Evolutionary conservation across 2,888 invertebrate species (phyloP).

Genomic region (Platypus cylindrus): DNA sequence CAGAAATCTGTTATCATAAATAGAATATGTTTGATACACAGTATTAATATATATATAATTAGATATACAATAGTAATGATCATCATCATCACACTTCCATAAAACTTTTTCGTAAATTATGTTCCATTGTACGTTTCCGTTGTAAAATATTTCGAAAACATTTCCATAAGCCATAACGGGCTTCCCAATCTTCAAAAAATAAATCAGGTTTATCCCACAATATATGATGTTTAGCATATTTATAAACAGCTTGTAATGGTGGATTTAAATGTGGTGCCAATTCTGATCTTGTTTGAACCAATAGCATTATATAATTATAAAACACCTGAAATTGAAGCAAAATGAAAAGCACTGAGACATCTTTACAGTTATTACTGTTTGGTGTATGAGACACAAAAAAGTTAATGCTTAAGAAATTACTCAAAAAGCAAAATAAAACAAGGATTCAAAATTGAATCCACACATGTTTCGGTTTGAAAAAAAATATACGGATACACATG

Average conservation of each 20-base stretch:
- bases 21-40: no score
- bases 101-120: no score
- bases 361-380: no score
- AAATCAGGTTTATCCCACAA: conserved; percentile 48
- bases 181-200: conserved; percentile 54
- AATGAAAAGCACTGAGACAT: neutral
- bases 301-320: conserved; percentile 44
- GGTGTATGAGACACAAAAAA: no score
- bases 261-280: conserved; percentile 53
- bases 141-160: conserved; percentile 32
- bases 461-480: no score
- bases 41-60: no score
- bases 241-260: conserved; percentile 41
- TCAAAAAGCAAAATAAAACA: neutral
- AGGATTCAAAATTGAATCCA: neutral
- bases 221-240: conserved; percentile 42
- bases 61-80: no score
- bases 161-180: conserved; percentile 51
- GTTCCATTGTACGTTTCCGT: neutral
- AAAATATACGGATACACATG: no score
- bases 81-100: no score
- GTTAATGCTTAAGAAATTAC: conserved; percentile 1
- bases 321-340: conserved; percentile 29
- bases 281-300: conserved; percentile 43
- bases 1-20: no score